These are phyloP conservation scores for Ictalurus furcatus DNA, from an alignment of 2,113 vertebrate genomes.

Conservation along the genomic window DNA sequence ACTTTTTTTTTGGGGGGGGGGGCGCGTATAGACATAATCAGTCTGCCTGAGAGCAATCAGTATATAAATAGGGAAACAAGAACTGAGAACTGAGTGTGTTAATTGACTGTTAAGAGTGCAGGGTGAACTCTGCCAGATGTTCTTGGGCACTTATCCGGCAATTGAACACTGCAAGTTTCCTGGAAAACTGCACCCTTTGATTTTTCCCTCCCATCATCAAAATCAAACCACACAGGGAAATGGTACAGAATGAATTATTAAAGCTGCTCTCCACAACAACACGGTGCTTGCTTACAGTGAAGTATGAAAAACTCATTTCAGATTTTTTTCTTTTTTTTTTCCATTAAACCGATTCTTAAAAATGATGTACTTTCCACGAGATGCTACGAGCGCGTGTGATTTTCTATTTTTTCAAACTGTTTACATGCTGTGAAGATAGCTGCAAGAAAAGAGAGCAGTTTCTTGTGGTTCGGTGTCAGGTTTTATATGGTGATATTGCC, in stretches of 20 bases:
- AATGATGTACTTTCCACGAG: neutral
- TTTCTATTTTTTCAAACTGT: neutral
- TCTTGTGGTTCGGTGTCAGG: neutral
- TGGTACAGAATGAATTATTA: constrained; percentile 24
- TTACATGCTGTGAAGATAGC: neutral
- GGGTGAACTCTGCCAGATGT: constrained; percentile 54
- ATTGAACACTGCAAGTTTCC: constrained; percentile 45
- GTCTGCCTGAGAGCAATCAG: constrained; percentile 7
- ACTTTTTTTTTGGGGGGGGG: neutral
- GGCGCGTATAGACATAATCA: neutral
- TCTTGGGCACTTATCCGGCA: constrained; percentile 49
- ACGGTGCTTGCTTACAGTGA: neutral
- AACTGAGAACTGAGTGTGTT: neutral
- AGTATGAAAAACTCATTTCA: neutral
- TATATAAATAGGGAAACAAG: constrained; percentile 16
- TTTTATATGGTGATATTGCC: neutral
- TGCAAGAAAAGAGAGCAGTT: neutral
- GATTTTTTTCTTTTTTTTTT: neutral
- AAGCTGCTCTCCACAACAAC: neutral
- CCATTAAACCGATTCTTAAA: neutral
- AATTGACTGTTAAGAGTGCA: constrained; percentile 41
- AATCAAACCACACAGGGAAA: constrained; percentile 37
- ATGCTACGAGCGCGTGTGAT: neutral
- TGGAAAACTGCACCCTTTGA: constrained; percentile 45
- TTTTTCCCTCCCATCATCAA: constrained; percentile 47